Evolutionary conservation across 2,113 vertebrate species (phyloP), one percentile per base, ranked within the genome.

Genomic region (Brachypteracias leptosomus): DNA sequence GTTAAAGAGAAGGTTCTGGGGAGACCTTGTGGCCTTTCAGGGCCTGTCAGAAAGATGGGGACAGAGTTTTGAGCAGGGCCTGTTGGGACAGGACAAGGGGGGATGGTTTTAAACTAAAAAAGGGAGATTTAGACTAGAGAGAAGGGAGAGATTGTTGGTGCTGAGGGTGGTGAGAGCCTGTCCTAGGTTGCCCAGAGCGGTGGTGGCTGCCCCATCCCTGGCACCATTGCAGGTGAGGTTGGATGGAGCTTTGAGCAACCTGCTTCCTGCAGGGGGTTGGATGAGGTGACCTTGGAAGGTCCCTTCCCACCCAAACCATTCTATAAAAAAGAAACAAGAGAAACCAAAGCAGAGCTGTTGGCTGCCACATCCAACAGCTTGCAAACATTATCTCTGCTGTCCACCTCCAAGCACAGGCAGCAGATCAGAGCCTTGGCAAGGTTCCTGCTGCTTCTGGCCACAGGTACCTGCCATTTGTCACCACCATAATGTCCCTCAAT

Each of bases 401-500:
- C 24, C 22, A 0, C 54, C 44, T 31, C 74, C 33, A 7, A 4
- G 57, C 2, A 3, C 33, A 11, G 85, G 22, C 1, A 13, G 52
- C 78, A 46, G 63, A 5, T 55, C 49, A 35, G 49, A 0, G 7
- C 21, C 31, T 82, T 51, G 82, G 85, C 49, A 3, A 22, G 18
- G 2, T 3, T 33, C 52, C 76, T 28, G 46, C 67, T 38, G 87
- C 81, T 51, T 13, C 68, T 81, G 77, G n/a, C 59, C 57, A 10
- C 51, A 3, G 65, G 33, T 15, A 2, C 3, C 86, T 35, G 59
- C 79, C 2, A 1, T 6, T 57, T 35, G 75, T 70, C 85, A 7
- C 79, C 19, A 31, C 28, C 1, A 0, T 35, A 16, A 10, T 22
- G 0, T 1, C 10, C 11, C 38, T 21, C 3, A 1, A 6, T 4